A percentile compares a stretch with the other conserved stretches of the same genome.
These are phyloP conservation scores for Holotrichia oblita DNA, from an alignment of 1,140 invertebrate genomes.

Conservation along the genomic window DNA sequence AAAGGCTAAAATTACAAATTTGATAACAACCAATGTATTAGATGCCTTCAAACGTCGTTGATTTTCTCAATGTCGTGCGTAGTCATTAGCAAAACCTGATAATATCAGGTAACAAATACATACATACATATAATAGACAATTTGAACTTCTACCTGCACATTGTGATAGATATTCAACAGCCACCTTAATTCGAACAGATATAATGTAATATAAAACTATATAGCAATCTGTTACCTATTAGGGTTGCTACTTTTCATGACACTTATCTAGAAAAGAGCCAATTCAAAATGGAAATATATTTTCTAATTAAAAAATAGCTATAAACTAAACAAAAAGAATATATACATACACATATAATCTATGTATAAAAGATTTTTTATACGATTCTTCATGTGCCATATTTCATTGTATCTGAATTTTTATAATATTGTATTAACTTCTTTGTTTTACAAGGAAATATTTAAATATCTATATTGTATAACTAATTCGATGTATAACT, in stretches of 20 bases:
- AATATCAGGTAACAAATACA: no score
- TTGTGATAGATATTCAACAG: background rate
- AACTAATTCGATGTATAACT: conserved; percentile 5
- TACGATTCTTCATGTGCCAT: conserved; percentile 2
- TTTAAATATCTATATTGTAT: no score
- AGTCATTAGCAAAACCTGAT: no score
- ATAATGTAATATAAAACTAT: background rate
- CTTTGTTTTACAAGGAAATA: background rate
- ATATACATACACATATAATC: background rate
- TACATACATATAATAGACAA: no score
- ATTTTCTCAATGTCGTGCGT: no score
- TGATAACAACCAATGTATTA: no score
- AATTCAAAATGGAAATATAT: background rate
- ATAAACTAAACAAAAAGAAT: background rate
- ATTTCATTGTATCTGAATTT: background rate
- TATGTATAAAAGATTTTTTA: conserved; percentile 5
- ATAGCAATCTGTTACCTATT: background rate
- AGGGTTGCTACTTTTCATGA: background rate
- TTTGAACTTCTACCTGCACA: no score
- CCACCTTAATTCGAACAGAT: background rate
- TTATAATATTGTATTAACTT: background rate
- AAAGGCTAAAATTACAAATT: no score
- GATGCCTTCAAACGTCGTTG: no score
- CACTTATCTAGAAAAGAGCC: background rate
- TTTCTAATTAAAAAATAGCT: background rate